Percentiles rank a stretch among this genome's conserved stretches.
phyloP scores from a whole-genome alignment of 1,140 invertebrate genomes.

The Amyelois transitella region DNA sequence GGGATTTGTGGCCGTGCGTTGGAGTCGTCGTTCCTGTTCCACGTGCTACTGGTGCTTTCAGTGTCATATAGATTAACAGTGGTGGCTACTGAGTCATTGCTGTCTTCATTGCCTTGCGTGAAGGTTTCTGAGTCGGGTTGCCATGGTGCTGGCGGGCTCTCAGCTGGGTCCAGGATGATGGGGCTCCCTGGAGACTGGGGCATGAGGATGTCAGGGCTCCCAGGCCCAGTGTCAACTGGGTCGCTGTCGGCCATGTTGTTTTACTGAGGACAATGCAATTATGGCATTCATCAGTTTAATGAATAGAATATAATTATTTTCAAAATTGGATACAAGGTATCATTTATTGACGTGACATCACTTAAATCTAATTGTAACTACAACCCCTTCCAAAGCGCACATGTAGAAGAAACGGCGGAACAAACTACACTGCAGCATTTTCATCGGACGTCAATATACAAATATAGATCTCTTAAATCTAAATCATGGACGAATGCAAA shows the following conservation, averaged over 20 bases:
- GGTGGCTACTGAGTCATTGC: slow-evolving; percentile 8
- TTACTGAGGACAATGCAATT: neutral
- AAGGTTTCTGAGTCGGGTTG: neutral
- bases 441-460: too few relatives aligned
- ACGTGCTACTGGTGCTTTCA: neutral
- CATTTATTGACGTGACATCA: too few relatives aligned
- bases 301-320: too few relatives aligned
- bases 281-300: too few relatives aligned
- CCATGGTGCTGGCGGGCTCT: neutral
- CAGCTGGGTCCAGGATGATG: slow-evolving; percentile 14
- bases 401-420: too few relatives aligned
- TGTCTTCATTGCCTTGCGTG: slow-evolving; percentile 6
- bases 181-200: slow-evolving; percentile 18
- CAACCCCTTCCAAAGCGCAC: too few relatives aligned
- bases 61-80: neutral
- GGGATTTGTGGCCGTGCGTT: slow-evolving; percentile 12
- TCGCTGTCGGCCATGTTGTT: neutral
- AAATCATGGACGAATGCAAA: too few relatives aligned
- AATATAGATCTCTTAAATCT: too few relatives aligned
- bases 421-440: too few relatives aligned
- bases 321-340: too few relatives aligned
- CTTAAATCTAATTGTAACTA: too few relatives aligned
- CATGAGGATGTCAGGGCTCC: slow-evolving; percentile 4
- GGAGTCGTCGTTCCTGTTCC: slow-evolving; percentile 4
- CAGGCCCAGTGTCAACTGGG: neutral